Conservation (phyloP, 1,140 invertebrate genomes). For the Drosophila ananassae region DNA sequence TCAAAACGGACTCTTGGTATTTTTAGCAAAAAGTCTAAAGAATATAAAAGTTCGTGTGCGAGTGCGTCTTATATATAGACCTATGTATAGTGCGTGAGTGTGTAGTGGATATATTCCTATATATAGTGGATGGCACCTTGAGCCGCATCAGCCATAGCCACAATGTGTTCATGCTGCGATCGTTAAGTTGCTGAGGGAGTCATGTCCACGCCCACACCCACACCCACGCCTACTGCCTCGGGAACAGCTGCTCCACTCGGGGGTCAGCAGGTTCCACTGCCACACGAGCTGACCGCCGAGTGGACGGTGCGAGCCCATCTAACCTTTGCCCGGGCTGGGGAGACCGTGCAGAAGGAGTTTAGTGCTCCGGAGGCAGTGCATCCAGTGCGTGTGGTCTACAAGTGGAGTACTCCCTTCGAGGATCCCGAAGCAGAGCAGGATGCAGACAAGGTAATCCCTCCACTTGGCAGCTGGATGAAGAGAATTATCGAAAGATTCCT, state of each 20-base stretch:
- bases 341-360: slow-evolving; percentile 64
- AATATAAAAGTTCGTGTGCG: slow-evolving; percentile 48
- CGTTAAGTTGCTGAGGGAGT: slow-evolving; percentile 17
- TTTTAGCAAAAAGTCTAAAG: slow-evolving; percentile 60
- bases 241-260: not conserved
- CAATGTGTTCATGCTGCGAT: slow-evolving; percentile 21
- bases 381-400: slow-evolving; percentile 76
- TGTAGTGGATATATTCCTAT: not conserved
- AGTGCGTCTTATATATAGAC: slow-evolving; percentile 4
- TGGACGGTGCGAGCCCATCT: slow-evolving; percentile 83
- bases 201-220: slow-evolving; percentile 25
- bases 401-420: slow-evolving; percentile 58
- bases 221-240: not conserved
- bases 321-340: slow-evolving; percentile 74
- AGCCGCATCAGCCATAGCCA: slow-evolving; percentile 11
- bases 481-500: not conserved
- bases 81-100: slow-evolving; percentile 41
- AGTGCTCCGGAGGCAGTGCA: slow-evolving; percentile 64
- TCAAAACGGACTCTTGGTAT: slow-evolving; percentile 50
- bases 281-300: slow-evolving; percentile 81
- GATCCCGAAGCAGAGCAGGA: slow-evolving; percentile 54
- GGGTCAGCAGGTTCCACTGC: slow-evolving; percentile 43
- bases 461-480: not conserved
- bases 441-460: slow-evolving; percentile 44
- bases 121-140: slow-evolving; percentile 43